These are phyloP conservation scores for Stigmatopora argus DNA, from an alignment of 2,113 vertebrate genomes.

Conservation along the genomic window DNA sequence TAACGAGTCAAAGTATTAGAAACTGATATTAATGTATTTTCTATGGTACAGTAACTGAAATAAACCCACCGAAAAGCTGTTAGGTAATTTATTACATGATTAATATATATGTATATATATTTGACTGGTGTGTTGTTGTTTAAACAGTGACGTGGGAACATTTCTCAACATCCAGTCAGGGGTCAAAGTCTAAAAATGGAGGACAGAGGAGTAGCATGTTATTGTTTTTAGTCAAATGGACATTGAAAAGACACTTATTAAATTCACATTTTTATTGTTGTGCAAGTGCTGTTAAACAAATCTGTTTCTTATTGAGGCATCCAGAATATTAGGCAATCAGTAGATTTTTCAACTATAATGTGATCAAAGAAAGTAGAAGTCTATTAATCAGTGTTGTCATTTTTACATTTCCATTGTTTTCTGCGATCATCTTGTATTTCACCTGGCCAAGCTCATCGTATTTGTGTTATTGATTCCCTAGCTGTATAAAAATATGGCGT, in stretches of 20 bases:
- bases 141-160: conserved; percentile 27
- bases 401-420: not conserved
- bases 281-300: too few relatives aligned
- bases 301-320: not conserved
- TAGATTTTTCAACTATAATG: too few relatives aligned
- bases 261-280: too few relatives aligned
- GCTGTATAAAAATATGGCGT: conserved; percentile 21
- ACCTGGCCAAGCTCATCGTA: not conserved
- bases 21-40: not conserved
- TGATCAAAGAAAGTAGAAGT: too few relatives aligned
- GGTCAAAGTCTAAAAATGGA: conserved; percentile 48
- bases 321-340: not conserved
- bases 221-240: conserved; percentile 19
- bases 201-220: not conserved
- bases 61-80: too few relatives aligned
- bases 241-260: not conserved
- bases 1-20: too few relatives aligned
- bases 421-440: not conserved
- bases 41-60: too few relatives aligned
- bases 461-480: conserved; percentile 3
- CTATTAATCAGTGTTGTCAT: too few relatives aligned
- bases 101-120: too few relatives aligned
- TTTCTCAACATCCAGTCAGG: conserved; percentile 29
- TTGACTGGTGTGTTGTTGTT: conserved; percentile 25
- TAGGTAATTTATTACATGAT: too few relatives aligned